Evolutionary conservation across 2,888 invertebrate genomes (phyloP), one percentile per base, ranked within the genome.

Genomic region (Fissipunctia ypsillon): DNA sequence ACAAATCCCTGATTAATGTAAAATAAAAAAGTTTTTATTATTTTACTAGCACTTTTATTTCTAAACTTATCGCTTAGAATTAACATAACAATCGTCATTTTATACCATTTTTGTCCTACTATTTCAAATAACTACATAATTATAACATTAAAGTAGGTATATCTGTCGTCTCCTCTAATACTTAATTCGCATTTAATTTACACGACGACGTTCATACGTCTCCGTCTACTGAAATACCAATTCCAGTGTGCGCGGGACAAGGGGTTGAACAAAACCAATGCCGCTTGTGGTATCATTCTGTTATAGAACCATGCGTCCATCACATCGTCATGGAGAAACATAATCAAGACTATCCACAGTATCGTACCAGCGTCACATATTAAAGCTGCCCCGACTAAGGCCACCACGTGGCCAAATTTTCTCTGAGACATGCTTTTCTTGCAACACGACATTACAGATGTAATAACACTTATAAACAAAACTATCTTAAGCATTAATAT

Each of bases 361-460:
- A 84, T 59, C 3, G 75, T 78, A 0, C 71, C 67, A 52, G 78
- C 70, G 60, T 87, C 88, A 73, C 88, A 84, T 38, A 88, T 14
- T n/a, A 88, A 19, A 3, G 81, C 88, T 0, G 84, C 82, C 7
- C 88, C 88, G 0, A 87, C 69, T 54, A 88, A 67, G 22, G 88
- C 76, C 22, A 85, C 70, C 2, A 83, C 69, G 43, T 88, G 88
- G 0, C 54, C 69, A n/a, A 80, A 59, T 9, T 78, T 86, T 28
- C 82, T 81, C 14, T 73, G 61, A 6, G 83, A 83, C 41, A 86
- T 73, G 2, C 78, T 82, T 31, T 65, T 78, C 63, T 77, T 79
- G 38, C 74, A 82, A 66, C 84, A 85, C 16, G 83, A 82, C 82
- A 88, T 71, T 1, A 88, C 82, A 16, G 83, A 86, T 2, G 61